A percentile compares a stretch with the other conserved stretches of the same genome.
phyloP scores from a whole-genome alignment of 2,888 invertebrate genomes.

The Thyatira batis region DNA sequence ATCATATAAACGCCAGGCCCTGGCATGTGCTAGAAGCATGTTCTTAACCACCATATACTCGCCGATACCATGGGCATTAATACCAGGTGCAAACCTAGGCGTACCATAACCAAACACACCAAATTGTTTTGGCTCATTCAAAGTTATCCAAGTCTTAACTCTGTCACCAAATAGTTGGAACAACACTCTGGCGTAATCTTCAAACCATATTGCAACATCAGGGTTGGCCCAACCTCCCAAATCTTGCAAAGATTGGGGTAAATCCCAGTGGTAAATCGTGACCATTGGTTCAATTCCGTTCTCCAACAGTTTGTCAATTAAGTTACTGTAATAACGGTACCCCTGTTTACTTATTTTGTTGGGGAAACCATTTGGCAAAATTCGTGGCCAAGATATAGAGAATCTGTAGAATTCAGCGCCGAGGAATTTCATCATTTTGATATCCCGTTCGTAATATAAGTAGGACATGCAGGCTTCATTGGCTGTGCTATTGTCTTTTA shows the following conservation, averaged over 20 bases:
- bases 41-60: constrained; percentile 79
- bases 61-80: constrained; percentile 67
- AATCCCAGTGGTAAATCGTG: constrained; percentile 82
- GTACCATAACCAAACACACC: constrained; percentile 71
- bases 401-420: constrained; percentile 80
- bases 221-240: constrained; percentile 82
- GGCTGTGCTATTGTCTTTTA: constrained; percentile 79
- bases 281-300: constrained; percentile 84
- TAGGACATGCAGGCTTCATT: constrained; percentile 84
- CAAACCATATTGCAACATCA: constrained; percentile 70
- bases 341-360: constrained; percentile 82
- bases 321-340: constrained; percentile 83
- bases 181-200: constrained; percentile 71
- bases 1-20: constrained; percentile 71
- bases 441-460: constrained; percentile 81
- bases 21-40: constrained; percentile 82
- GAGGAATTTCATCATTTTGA: constrained; percentile 66
- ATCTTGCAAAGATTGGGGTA: constrained; percentile 79
- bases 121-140: constrained; percentile 81
- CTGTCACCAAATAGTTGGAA: constrained; percentile 74
- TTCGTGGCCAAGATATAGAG: constrained; percentile 84
- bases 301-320: constrained; percentile 83
- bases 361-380: constrained; percentile 82
- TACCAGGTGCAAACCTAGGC: constrained; percentile 54
- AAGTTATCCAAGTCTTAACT: constrained; percentile 82